Evolutionary conservation across 1,140 invertebrate species (phyloP).

Genomic region (Goniozus legneri): DNA sequence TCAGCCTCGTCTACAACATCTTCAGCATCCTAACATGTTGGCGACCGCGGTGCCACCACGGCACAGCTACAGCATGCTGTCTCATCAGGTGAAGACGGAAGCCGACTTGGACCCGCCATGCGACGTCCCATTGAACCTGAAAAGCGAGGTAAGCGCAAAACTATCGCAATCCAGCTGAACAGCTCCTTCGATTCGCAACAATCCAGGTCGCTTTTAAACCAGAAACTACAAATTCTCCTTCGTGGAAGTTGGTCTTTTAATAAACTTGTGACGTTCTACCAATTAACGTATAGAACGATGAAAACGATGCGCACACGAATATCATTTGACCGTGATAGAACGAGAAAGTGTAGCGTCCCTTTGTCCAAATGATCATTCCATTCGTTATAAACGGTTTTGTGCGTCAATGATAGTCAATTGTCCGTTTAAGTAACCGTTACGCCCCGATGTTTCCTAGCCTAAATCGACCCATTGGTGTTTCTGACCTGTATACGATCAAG

Average conservation of each 20-base stretch:
- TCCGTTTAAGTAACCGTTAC: slow-evolving; percentile 38
- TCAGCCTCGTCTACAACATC: slow-evolving; percentile 40
- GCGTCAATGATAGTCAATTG: slow-evolving; percentile 49
- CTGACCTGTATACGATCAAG: slow-evolving; percentile 34
- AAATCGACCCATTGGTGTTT: slow-evolving; percentile 40
- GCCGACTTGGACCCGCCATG: slow-evolving; percentile 47
- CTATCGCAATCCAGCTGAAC: background rate
- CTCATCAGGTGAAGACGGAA: slow-evolving; percentile 51
- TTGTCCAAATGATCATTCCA: slow-evolving; percentile 15
- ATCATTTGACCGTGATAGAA: too few species aligned
- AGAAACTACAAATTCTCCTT: too few species aligned
- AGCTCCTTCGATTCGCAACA: background rate
- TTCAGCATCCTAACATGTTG: slow-evolving; percentile 52
- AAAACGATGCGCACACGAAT: too few species aligned
- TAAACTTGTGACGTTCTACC: too few species aligned
- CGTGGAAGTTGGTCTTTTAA: too few species aligned
- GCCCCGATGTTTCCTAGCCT: slow-evolving; percentile 30
- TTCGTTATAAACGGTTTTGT: slow-evolving; percentile 35
- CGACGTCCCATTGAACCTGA: slow-evolving; percentile 52
- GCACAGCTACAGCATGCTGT: slow-evolving; percentile 48
- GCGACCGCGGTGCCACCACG: slow-evolving; percentile 49
- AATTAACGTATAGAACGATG: too few species aligned
- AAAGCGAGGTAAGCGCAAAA: slow-evolving; percentile 50
- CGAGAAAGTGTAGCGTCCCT: too few species aligned
- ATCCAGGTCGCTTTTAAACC: too few species aligned